Base-by-base conservation (phyloP, 2,113 vertebrate genomes). In the Abramis brama region DNA sequence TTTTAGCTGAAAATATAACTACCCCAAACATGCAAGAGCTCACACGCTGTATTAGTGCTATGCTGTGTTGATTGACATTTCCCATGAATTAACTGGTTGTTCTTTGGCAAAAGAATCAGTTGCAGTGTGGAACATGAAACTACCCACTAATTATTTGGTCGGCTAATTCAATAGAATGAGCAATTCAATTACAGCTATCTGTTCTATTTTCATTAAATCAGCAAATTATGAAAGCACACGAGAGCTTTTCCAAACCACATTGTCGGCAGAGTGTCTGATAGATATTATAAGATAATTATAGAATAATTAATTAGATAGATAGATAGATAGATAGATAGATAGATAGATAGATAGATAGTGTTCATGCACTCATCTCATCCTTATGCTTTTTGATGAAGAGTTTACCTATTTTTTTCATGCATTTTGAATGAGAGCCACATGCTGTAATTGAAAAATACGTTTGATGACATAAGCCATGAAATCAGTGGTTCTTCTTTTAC, bases 141-240 rank as follows among this genome's bases (percentile, higher is more conserved):
- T 45, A 66, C 59, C 13, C 57, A 43, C 79, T 64, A 50, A 81
- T 47, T 47, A 81, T 47, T 81, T 66, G 57, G 36, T 30, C 15
- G 15, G 25, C 60, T 66, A 64, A 81, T 81, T 81, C 2, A n/a
- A 79, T 79, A 81, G n/a, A 66, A 66, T 30, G 39, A 30, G 13
- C 39, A 47, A 66, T 81, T 64, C 23, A 66, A 30, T 81, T 66
- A 47, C 7, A 66, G 59, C 59, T 23, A 81, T 81, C 39, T 19
- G 45, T 64, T 64, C 60, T 62, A 2, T 66, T 79, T 79, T 68
- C 25, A 47, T 66, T 19, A 66, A 66, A 81, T 81, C 12, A 27
- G 19, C 60, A 10, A 64, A 66, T 66, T 81, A 81, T 64, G 43
- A n/a, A 47, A 19, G 33, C 33, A 81, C 79, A 81, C 0, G 3